Evolutionary conservation across 2,888 invertebrate species (phyloP).

Genomic region (Euclidia mi): DNA sequence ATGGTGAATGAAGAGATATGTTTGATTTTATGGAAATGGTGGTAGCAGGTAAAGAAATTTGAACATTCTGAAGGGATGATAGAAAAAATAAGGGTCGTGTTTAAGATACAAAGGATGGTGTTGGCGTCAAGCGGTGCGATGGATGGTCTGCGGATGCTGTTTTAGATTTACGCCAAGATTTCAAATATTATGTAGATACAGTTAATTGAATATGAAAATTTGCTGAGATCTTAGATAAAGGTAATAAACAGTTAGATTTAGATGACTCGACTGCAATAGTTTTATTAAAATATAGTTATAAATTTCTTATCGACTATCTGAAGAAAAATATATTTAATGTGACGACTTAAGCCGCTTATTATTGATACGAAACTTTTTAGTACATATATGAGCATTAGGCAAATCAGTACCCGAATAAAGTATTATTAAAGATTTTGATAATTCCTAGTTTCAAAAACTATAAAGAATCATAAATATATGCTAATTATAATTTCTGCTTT

Average conservation of each 20-base stretch:
- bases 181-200: constrained; percentile 74
- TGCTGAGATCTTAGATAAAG: constrained; percentile 68
- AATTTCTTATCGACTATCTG: background rate
- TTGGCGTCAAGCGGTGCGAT: constrained; percentile 87
- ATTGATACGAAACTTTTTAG: no score
- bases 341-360: no score
- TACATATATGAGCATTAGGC: no score
- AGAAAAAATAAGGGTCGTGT: constrained; percentile 87
- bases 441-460: no score
- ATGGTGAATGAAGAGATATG: constrained; percentile 38
- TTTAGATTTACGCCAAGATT: constrained; percentile 84
- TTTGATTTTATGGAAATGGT: constrained; percentile 49
- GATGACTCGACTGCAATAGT: constrained; percentile 21
- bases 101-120: constrained; percentile 85
- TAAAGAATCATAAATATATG: no score
- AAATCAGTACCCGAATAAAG: no score
- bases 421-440: no score
- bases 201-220: constrained; percentile 86
- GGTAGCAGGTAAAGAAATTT: constrained; percentile 88
- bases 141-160: constrained; percentile 87
- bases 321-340: no score
- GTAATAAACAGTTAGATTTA: constrained; percentile 51
- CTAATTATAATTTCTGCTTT: no score
- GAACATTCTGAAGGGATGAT: constrained; percentile 87
- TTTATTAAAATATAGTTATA: constrained; percentile 13